Evolutionary conservation across 2,888 invertebrate species (phyloP), one percentile per base, ranked within the genome.

Genomic region (Nowickia ferox): DNA sequence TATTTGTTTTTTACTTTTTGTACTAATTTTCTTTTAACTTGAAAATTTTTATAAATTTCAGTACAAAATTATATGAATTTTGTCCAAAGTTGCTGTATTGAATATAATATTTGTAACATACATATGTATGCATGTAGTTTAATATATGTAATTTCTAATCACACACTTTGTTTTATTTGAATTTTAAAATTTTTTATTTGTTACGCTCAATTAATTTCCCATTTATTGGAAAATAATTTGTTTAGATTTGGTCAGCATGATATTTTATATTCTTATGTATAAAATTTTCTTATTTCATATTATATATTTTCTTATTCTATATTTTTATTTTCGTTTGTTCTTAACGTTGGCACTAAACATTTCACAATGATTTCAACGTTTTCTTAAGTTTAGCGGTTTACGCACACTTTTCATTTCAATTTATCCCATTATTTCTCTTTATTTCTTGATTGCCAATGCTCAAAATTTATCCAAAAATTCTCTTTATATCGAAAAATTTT

Each of bases 371-470:
- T 79, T 75, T 71, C 40, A 59, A 53, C 17, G 44, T 79, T 75
- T 85, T 72, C 76, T 46, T 38, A 66, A 86, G 53, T 75, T 78
- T 77, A 74, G 81, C 84, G 81, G 68, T 78, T 78, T 78, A 85
- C 85, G 85, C 85, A 85, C 74, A 81, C 48, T 85, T 81, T 78
- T 66, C 42, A 78, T 77, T 63, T 63, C 17, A 15, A 48, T 57
- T 55, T 72, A 72, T 71, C 74, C 68, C 78, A 17, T 17, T 15
- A 17, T 51, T 17, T 46, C 68, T 75, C 71, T 72, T 40, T 48
- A 42, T 51, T 66, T 44, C 53, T 22, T 8, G 10, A 19, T 81
- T 68, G 63, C 55, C n/a, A 30, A 59, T 30, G 17, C 42, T 51
- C 15, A 8, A 46, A 17, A 55, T 61, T 9, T 57, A 74, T 74